Conservation (phyloP, 1,140 invertebrate species). For the Apolygus lucorum region DNA sequence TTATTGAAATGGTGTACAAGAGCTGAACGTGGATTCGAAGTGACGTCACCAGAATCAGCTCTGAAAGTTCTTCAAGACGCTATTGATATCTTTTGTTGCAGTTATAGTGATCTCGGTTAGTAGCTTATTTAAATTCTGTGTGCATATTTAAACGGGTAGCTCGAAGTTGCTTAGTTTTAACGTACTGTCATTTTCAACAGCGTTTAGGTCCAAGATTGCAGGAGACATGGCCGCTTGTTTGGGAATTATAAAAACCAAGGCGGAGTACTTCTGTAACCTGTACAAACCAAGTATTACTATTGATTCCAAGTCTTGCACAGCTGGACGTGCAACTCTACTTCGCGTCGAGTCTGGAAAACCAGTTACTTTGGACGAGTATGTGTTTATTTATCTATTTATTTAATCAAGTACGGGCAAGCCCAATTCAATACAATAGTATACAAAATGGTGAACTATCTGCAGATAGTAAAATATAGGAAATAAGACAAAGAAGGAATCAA, state of each 20-base stretch:
- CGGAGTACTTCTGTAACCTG: slow-evolving; percentile 65
- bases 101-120: slow-evolving; percentile 49
- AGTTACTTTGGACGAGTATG: slow-evolving; percentile 21
- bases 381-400: no score
- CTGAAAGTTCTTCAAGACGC: slow-evolving; percentile 80
- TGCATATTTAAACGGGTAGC: background rate
- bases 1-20: slow-evolving; percentile 86
- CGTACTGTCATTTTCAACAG: no score
- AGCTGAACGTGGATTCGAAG: slow-evolving; percentile 61
- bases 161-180: no score
- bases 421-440: no score
- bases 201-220: slow-evolving; percentile 54
- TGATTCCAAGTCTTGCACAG: slow-evolving; percentile 38
- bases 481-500: no score
- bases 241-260: slow-evolving; percentile 72
- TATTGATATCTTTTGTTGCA: slow-evolving; percentile 81
- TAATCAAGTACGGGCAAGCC: no score
- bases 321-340: slow-evolving; percentile 48
- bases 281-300: slow-evolving; percentile 68
- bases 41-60: slow-evolving; percentile 61
- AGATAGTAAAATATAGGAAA: no score
- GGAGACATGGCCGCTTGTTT: slow-evolving; percentile 68
- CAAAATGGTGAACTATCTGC: no score
- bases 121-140: background rate
- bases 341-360: background rate